A percentile compares a stretch with the other conserved stretches of the same genome.
phyloP scores from a whole-genome alignment of 2,113 vertebrate genomes.

The Condylura cristata region DNA sequence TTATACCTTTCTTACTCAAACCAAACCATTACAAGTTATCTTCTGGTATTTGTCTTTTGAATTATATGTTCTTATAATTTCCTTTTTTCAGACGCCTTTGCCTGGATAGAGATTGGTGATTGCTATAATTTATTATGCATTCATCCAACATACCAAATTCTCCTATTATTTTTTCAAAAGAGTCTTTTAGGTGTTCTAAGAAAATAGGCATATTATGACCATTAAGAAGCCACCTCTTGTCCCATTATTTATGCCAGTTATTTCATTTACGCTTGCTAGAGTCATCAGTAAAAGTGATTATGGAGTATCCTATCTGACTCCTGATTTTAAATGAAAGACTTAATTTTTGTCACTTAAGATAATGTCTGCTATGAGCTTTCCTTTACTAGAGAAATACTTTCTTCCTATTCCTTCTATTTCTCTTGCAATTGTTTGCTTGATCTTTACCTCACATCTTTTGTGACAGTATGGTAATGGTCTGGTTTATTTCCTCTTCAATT shows the following conservation, averaged over 20 bases:
- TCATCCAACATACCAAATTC: neutral
- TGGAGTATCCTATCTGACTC: neutral
- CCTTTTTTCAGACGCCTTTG: neutral
- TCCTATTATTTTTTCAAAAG: neutral
- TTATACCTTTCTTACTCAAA: neutral
- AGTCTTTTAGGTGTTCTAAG: neutral
- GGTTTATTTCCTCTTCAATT: constrained; percentile 27
- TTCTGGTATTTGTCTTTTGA: neutral
- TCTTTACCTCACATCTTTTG: neutral
- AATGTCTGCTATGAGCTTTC: neutral
- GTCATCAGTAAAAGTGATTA: neutral
- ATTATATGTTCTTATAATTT: constrained; percentile 7
- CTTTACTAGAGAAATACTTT: neutral
- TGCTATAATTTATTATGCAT: constrained; percentile 18
- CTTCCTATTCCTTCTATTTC: neutral
- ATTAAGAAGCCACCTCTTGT: neutral
- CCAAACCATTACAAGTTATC: no score
- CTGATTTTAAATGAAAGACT: neutral
- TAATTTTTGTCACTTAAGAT: constrained; percentile 10
- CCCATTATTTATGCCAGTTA: neutral
- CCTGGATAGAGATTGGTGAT: neutral
- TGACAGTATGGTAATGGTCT: neutral
- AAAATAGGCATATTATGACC: neutral
- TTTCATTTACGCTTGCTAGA: neutral
- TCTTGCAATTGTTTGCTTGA: neutral